Conservation (phyloP, 2,888 invertebrate genomes). For the Dasysyrphus tricinctus region DNA sequence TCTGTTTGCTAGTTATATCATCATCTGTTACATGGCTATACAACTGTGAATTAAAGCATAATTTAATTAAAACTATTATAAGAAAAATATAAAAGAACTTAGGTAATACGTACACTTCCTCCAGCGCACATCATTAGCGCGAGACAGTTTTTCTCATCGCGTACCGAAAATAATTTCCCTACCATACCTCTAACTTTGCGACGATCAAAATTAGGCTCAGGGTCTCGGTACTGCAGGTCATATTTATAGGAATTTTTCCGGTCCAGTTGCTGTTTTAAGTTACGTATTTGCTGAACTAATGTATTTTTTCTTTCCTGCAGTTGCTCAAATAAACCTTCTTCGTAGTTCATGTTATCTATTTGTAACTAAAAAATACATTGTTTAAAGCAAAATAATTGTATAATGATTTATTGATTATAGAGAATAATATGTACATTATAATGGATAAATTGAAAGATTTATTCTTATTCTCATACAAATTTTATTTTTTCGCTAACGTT, state of each 20-base stretch:
- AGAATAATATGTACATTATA: neutral
- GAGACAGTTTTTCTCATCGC: slow-evolving; percentile 88
- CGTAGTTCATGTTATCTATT: slow-evolving; percentile 85
- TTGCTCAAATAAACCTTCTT: slow-evolving; percentile 86
- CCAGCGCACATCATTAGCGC: slow-evolving; percentile 95
- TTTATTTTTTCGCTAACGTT: too few species aligned
- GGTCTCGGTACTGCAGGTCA: slow-evolving; percentile 90
- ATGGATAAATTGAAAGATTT: too few species aligned
- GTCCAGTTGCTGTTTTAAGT: slow-evolving; percentile 82
- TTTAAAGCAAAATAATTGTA: neutral
- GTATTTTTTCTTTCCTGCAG: slow-evolving; percentile 84
- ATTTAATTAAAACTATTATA: slow-evolving; percentile 25
- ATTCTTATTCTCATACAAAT: too few species aligned
- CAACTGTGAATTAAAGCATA: slow-evolving; percentile 85
- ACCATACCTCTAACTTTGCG: slow-evolving; percentile 90
- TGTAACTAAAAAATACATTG: slow-evolving; percentile 82
- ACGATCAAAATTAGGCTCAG: slow-evolving; percentile 89
- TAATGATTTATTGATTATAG: neutral
- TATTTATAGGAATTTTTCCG: slow-evolving; percentile 80
- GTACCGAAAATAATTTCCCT: slow-evolving; percentile 90
- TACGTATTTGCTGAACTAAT: slow-evolving; percentile 85
- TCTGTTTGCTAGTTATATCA: slow-evolving; percentile 91
- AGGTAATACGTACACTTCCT: slow-evolving; percentile 87
- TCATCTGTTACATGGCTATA: slow-evolving; percentile 96
- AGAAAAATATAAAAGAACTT: neutral